Base-by-base conservation (phyloP, 2,888 invertebrate genomes). In the Rosalia funebris region DNA sequence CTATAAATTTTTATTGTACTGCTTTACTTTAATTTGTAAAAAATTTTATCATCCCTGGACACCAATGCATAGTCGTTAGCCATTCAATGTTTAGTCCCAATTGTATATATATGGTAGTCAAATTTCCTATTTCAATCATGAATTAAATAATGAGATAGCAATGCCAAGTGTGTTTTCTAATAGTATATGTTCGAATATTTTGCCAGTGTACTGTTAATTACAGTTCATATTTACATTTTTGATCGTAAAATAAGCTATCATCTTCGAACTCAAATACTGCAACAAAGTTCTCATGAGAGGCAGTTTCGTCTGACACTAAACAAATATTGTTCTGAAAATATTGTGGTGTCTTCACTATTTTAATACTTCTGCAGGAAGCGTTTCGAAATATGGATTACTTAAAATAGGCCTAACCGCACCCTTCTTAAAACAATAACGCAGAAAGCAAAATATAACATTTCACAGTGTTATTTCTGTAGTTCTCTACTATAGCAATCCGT, bases 271-370 rank as follows among this genome's bases (percentile, higher is more conserved):
- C 7, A 34, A n/a, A 34, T 5, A 3, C 11, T n/a, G 34, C 10
- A 34, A 11, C 11, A n/a, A 3, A 25, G 25, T 7, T 7, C 7
- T 7, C 25, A 7, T 25, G 25, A 7, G 25, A 34, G 34, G 34
- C 10, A 34, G 11, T n/a, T 2, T 34, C 10, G 2, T 34, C 11
- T 12, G 12, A 42, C 14, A 42, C 53, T 53, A 16, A 53, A 42
- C 12, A 53, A 53, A 53, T 42, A 53, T 53, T 53, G 20, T 42
- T 32, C 42, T 17, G 31, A 42, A 32, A 53, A 53, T 19, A 42
- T 53, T 42, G 25, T 42, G 53, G 11, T 42, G 32, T 32, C n/a
- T 42, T 53, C 14, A 11, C 14, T n/a, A 19, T 42, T 42, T 17
- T 17, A n/a, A n/a, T n/a, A 32, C 25, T n/a, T 1, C 10, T 32